Evolutionary conservation across 2,888 invertebrate genomes (phyloP).

Genomic region (Amphimallon solstitiale): DNA sequence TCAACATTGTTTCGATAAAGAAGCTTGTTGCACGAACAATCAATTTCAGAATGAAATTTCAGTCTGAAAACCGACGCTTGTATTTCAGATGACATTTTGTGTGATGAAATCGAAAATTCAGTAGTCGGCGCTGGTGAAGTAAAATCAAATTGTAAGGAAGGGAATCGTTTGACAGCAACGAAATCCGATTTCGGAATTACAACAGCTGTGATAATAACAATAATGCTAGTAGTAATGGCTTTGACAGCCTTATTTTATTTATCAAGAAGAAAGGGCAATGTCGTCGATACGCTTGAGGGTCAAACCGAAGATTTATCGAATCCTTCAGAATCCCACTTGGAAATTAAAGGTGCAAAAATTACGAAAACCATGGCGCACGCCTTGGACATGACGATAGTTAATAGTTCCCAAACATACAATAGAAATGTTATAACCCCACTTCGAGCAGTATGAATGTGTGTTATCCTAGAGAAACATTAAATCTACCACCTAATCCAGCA

Average conservation of each 20-base stretch:
- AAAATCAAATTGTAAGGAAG: conserved; percentile 68
- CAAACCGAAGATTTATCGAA: conserved; percentile 75
- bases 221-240: conserved; percentile 68
- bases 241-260: conserved; percentile 56
- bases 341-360: conserved; percentile 50
- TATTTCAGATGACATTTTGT: conserved; percentile 73
- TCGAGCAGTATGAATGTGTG: conserved; percentile 75
- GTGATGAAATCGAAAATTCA: conserved; percentile 83
- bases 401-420: conserved; percentile 73
- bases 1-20: conserved; percentile 75
- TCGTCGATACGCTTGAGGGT: conserved; percentile 64
- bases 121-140: conserved; percentile 84
- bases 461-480: conserved; percentile 87
- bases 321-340: conserved; percentile 62
- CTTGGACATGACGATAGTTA: conserved; percentile 74
- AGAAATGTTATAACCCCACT: conserved; percentile 71
- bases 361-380: conserved; percentile 61
- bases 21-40: conserved; percentile 72
- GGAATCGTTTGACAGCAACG: conserved; percentile 58
- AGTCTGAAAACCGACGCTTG: conserved; percentile 80
- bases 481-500: conserved; percentile 92
- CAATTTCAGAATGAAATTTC: conserved; percentile 78
- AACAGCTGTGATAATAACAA: conserved; percentile 67
- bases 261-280: conserved; percentile 48
- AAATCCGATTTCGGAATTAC: conserved; percentile 42